Conservation (phyloP, 2,888 invertebrate genomes). For the Drosophila gaucha region DNA sequence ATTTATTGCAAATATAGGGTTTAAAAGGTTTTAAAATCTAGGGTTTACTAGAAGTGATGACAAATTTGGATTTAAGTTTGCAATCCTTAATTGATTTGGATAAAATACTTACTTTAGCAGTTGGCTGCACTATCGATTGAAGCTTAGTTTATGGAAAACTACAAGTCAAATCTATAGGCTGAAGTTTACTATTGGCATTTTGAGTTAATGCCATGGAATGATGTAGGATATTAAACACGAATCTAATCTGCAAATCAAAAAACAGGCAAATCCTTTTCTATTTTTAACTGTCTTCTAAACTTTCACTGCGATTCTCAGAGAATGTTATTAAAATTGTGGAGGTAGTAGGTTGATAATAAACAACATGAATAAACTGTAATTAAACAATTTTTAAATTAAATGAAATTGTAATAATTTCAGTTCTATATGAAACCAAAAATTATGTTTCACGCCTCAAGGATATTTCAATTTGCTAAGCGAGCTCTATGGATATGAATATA, state of each 20-base stretch:
- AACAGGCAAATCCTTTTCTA: too few relatives aligned
- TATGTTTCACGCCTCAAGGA: background rate
- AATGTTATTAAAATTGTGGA: slow-evolving; percentile 24
- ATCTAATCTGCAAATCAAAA: too few relatives aligned
- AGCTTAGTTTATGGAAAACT: background rate
- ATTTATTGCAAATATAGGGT: too few relatives aligned
- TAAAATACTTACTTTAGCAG: too few relatives aligned
- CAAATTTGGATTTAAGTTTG: too few relatives aligned
- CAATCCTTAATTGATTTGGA: too few relatives aligned
- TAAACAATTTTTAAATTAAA: background rate
- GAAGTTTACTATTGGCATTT: background rate
- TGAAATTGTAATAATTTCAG: background rate
- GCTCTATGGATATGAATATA: background rate
- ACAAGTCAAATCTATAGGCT: background rate
- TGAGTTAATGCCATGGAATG: too few relatives aligned
- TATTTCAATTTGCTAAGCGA: background rate
- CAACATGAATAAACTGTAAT: slow-evolving; percentile 1
- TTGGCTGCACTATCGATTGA: too few relatives aligned
- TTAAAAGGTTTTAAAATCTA: too few relatives aligned
- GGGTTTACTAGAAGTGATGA: too few relatives aligned
- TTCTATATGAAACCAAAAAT: background rate
- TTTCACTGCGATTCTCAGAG: background rate
- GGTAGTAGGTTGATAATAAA: slow-evolving; percentile 68
- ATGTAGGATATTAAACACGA: too few relatives aligned
- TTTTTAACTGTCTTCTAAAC: background rate